Evolutionary conservation across 2,888 invertebrate species (phyloP).

Genomic region (Sesia apiformis): DNA sequence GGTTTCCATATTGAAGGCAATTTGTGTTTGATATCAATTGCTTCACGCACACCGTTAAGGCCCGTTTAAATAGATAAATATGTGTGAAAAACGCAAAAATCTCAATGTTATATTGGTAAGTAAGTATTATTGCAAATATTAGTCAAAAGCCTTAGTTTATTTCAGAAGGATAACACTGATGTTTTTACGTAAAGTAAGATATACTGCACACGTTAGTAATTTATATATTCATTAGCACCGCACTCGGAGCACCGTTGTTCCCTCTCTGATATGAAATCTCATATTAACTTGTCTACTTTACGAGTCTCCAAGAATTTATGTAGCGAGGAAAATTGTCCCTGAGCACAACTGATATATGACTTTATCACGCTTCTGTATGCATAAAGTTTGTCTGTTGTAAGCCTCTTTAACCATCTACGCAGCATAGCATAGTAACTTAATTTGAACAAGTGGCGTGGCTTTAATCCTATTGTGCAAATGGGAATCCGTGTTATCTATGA

Average conservation of each 20-base stretch:
- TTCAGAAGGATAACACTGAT: neutral
- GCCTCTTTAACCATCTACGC: neutral
- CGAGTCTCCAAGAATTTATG: constrained; percentile 40
- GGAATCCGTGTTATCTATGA: no score
- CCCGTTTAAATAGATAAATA: no score
- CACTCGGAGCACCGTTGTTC: constrained; percentile 22
- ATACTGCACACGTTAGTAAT: constrained; percentile 24
- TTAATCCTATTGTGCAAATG: no score
- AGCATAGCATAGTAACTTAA: no score
- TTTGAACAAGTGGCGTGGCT: no score
- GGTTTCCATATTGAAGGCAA: no score
- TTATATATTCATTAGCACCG: constrained; percentile 41
- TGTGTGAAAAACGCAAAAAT: no score
- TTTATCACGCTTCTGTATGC: constrained; percentile 19
- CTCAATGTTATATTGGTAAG: no score
- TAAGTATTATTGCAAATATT: no score
- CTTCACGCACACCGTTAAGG: no score
- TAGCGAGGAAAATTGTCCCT: constrained; percentile 44
- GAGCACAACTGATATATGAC: constrained; percentile 30
- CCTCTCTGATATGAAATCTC: constrained; percentile 39
- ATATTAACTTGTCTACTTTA: constrained; percentile 55
- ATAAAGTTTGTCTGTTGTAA: constrained; percentile 7
- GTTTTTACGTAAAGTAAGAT: constrained; percentile 18
- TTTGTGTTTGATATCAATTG: no score
- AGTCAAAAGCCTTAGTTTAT: neutral